These are phyloP conservation scores for Cinclus mexicanus DNA, from an alignment of 2,113 vertebrate genomes.

Conservation along the genomic window DNA sequence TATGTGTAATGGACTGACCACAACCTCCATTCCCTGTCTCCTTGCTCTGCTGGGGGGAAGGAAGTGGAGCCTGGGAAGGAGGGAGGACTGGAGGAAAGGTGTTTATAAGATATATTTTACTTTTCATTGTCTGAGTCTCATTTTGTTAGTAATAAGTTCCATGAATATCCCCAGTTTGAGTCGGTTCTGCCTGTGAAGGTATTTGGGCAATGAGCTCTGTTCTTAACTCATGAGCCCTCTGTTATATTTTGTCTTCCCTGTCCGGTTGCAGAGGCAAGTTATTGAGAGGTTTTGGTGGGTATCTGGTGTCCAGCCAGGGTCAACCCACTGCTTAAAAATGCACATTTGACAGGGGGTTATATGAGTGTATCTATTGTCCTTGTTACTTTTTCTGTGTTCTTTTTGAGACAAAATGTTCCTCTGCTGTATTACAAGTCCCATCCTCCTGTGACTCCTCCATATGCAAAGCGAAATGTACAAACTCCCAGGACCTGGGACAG, in stretches of 20 bases:
- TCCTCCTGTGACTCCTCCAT: background rate
- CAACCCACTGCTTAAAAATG: background rate
- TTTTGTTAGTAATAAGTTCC: background rate
- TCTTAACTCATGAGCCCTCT: background rate
- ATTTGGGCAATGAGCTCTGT: background rate
- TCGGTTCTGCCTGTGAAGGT: background rate
- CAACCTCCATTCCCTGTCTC: background rate
- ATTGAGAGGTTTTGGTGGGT: background rate
- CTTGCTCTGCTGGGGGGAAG: background rate
- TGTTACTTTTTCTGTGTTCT: background rate
- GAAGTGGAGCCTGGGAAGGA: accelerated
- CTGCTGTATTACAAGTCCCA: background rate
- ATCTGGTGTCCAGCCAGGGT: background rate
- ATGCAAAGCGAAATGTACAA: background rate
- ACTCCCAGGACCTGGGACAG: background rate
- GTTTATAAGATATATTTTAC: background rate
- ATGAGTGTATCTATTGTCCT: background rate
- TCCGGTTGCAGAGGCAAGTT: background rate
- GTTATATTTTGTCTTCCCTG: background rate
- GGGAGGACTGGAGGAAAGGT: background rate
- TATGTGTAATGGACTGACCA: background rate
- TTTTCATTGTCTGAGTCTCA: background rate
- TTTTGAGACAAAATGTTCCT: background rate
- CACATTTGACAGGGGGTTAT: background rate
- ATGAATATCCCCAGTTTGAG: background rate